Evolutionary conservation across 2,888 invertebrate species (phyloP), one percentile per base, ranked within the genome.

Genomic region (Eupithecia insigniata): DNA sequence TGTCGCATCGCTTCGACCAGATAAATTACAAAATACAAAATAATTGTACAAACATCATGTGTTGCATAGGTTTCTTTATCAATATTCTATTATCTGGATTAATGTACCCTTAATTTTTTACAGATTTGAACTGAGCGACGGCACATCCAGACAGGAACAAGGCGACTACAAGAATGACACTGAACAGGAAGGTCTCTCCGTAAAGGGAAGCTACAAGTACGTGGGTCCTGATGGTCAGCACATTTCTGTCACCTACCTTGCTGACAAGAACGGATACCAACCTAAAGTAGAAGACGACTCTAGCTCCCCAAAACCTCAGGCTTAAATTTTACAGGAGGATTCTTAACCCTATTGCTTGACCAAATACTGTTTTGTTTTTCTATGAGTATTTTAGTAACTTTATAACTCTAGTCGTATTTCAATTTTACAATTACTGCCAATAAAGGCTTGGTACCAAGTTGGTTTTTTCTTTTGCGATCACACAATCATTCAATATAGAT

Each of bases 81-180:
- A n/a, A n/a, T n/a, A n/a, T n/a, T n/a, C n/a, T n/a, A n/a, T n/a
- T 34, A 1, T 36, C 36, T 12, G 36, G 36, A 36, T 39, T 39
- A 39, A 39, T 39, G 39, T 39, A 39, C 39, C 39, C 39, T 14
- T 16, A 16, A 39, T 39, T 30, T 34, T 39, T 80, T 82, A 72
- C 87, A 95, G 96, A 58, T 96, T 95, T 74, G 96, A 96, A 83
- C 95, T 96, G 5, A 96, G 96, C 81, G 96, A 96, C 80, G 96
- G 96, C 30, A 96, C 95, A 28, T 93, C 95, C 10, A 93, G 95
- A 72, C 95, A 95, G 81, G 96, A 96, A 87, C 95, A 95, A 79
- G 96, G 96, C 0, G 95, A 95, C 69, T 91, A 96, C 81, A 96
- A 96, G 86, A 94, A 95, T 65, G 96, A 95, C 73, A 94, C 93